A percentile compares a stretch with the other conserved stretches of the same genome.
Evolutionary conservation across 2,797 vertebrate species (phyloP).

Genomic region (Amblyopsis hoosieri): DNA sequence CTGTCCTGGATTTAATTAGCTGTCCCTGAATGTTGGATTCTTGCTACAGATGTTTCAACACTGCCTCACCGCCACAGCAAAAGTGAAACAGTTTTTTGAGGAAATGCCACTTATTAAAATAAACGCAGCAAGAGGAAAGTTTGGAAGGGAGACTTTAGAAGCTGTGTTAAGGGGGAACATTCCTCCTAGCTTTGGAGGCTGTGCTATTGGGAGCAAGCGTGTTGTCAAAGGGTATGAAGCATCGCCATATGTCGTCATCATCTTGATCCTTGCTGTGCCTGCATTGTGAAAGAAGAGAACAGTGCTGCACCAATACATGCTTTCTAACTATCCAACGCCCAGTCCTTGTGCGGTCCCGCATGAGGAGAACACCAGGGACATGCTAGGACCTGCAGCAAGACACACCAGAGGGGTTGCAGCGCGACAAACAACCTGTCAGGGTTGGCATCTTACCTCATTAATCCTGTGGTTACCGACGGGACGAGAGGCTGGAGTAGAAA

Average conservation of each 20-base stretch:
- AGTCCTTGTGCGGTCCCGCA: slow-evolving; percentile 31
- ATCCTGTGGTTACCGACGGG: slow-evolving; percentile 32
- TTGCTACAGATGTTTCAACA: slow-evolving; percentile 28
- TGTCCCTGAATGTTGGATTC: slow-evolving; percentile 6
- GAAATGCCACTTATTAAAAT: slow-evolving; percentile 33
- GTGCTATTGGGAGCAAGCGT: slow-evolving; percentile 14
- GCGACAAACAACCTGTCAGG: slow-evolving; percentile 64
- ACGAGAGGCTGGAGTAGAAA: slow-evolving; percentile 9
- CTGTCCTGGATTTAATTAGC: slow-evolving; percentile 7
- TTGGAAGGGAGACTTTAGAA: slow-evolving; percentile 24
- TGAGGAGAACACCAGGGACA: slow-evolving; percentile 56
- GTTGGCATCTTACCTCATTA: slow-evolving; percentile 35
- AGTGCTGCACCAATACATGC: slow-evolving; percentile 21
- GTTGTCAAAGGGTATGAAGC: slow-evolving; percentile 28
- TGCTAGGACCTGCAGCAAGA: slow-evolving; percentile 40
- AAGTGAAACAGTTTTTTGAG: slow-evolving; percentile 30
- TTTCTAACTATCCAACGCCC: slow-evolving; percentile 47
- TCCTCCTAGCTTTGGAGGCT: slow-evolving; percentile 31
- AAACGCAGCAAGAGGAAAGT: slow-evolving; percentile 27
- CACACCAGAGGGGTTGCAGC: slow-evolving; percentile 21
- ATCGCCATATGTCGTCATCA: slow-evolving; percentile 44
- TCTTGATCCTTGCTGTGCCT: slow-evolving; percentile 30
- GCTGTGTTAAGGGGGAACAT: slow-evolving; percentile 26
- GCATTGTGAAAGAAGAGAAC: slow-evolving; percentile 7
- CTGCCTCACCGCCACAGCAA: slow-evolving; percentile 4